Percentiles rank a stretch among this genome's conserved stretches.
These are phyloP conservation scores for Muscicapa striata DNA, from an alignment of 2,797 vertebrate species.

Conservation along the genomic window DNA sequence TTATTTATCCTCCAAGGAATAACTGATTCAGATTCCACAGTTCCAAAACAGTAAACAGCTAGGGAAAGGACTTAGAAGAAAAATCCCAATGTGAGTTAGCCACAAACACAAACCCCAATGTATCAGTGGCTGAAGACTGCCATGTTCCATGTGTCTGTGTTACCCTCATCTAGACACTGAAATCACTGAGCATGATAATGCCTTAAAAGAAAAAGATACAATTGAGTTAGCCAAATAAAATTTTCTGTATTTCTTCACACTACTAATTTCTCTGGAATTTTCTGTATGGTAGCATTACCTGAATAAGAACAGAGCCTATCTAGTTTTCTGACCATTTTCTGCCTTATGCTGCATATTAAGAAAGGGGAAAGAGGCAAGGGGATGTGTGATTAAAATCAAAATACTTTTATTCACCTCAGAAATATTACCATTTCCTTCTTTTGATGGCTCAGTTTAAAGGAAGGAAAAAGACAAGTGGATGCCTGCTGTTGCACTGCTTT, in stretches of 20 bases:
- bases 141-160: neutral
- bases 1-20: neutral
- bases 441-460: constrained; percentile 1
- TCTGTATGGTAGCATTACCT: neutral
- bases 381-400: neutral
- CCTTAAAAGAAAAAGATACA: neutral
- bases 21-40: neutral
- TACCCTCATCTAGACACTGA: neutral
- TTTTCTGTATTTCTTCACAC: neutral
- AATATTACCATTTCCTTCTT: neutral
- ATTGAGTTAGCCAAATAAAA: neutral
- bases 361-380: neutral
- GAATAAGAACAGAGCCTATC: neutral
- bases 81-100: neutral
- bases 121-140: neutral
- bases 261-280: neutral
- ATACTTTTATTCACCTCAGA: neutral
- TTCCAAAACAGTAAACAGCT: neutral
- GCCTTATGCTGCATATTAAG: neutral
- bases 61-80: neutral
- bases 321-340: neutral
- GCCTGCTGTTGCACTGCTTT: neutral
- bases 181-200: neutral
- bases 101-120: neutral
- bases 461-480: neutral